Evolutionary conservation across 2,113 vertebrate species (phyloP).

Genomic region (Eudyptes chrysolophus): DNA sequence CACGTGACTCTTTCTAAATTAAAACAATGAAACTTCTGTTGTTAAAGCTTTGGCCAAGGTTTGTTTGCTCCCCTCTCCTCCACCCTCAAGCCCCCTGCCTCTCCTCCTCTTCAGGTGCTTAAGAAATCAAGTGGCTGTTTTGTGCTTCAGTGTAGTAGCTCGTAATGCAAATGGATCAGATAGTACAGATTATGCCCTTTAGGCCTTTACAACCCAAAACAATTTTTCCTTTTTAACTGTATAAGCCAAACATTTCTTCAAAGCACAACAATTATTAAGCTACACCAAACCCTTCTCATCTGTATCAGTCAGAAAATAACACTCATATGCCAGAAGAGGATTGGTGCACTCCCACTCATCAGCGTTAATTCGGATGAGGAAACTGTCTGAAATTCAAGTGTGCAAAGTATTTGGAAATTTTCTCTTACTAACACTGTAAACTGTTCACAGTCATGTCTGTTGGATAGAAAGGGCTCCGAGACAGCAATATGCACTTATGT

Average conservation of each 20-base stretch:
- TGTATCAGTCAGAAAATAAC: not conserved
- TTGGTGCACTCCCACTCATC: not conserved
- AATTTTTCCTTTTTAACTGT: not conserved
- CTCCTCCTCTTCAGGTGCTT: slow-evolving; percentile 44
- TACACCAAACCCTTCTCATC: not conserved
- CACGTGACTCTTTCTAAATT: not conserved
- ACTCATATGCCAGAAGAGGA: not conserved
- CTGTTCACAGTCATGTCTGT: not conserved
- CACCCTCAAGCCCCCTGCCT: not conserved
- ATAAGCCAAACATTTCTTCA: slow-evolving; percentile 44
- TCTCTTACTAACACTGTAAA: not conserved
- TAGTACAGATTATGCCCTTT: not conserved
- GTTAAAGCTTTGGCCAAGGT: not conserved
- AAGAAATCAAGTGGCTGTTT: slow-evolving; percentile 62
- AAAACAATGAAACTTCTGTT: slow-evolving; percentile 33
- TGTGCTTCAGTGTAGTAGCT: not conserved
- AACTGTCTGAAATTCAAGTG: slow-evolving; percentile 34
- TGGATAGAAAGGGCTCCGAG: not conserved
- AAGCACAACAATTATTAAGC: not conserved
- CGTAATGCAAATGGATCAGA: not conserved
- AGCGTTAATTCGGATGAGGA: not conserved
- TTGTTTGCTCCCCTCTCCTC: not conserved
- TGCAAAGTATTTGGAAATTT: not conserved
- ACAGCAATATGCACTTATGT: not conserved
- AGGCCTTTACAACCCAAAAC: not conserved